A percentile compares a stretch with the other conserved stretches of the same genome.
phyloP scores from a whole-genome alignment of 2,113 vertebrate species.

The Lampris megalopsis region DNA sequence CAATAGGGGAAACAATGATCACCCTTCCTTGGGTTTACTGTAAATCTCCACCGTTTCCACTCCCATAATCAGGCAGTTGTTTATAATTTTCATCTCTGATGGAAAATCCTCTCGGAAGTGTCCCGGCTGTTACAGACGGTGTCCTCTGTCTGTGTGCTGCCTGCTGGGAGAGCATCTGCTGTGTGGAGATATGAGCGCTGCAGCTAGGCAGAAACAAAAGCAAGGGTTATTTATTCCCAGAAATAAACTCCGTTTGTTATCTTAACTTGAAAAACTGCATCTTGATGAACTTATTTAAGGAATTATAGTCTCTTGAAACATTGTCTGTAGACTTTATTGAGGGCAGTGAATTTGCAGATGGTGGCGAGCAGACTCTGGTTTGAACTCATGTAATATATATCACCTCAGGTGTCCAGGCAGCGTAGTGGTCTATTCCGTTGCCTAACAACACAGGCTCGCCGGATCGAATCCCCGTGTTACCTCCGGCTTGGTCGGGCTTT shows the following conservation, averaged over 20 bases:
- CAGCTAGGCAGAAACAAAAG: neutral
- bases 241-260: neutral
- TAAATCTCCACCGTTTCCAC: slow-evolving; percentile 47
- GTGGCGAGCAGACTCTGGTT: slow-evolving; percentile 5
- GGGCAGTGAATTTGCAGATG: neutral
- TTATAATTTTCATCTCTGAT: slow-evolving; percentile 26
- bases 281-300: neutral
- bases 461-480: too few relatives aligned
- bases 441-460: too few relatives aligned
- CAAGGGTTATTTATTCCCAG: neutral
- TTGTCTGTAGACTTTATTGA: slow-evolving; percentile 3
- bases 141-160: neutral
- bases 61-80: slow-evolving; percentile 15
- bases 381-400: neutral
- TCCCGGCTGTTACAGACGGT: slow-evolving; percentile 11
- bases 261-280: slow-evolving; percentile 15
- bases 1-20: slow-evolving; percentile 9
- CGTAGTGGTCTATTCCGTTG: too few relatives aligned
- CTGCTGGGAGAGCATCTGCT: neutral
- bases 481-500: too few relatives aligned
- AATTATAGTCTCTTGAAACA: slow-evolving; percentile 1
- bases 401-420: too few relatives aligned
- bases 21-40: slow-evolving; percentile 37
- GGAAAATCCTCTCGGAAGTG: slow-evolving; percentile 14
- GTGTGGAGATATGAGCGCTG: neutral